Percentiles rank a stretch among this genome's conserved stretches.
These are phyloP conservation scores for Priocnemis perturbator DNA, from an alignment of 2,888 invertebrate species.

Conservation along the genomic window DNA sequence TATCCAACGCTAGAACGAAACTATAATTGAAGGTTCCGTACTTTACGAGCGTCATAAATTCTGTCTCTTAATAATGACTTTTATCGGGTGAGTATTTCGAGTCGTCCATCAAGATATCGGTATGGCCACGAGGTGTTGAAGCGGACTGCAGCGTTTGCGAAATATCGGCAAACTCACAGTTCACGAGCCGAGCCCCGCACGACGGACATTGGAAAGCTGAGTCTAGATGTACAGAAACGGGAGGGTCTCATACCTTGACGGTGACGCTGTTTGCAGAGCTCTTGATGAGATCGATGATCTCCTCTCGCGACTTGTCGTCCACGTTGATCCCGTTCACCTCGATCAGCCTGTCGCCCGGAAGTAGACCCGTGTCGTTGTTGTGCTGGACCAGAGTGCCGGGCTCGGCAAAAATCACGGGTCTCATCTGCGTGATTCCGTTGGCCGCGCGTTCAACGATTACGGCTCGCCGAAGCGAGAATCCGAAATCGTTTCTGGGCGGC, in stretches of 20 bases:
- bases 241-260: conserved; percentile 82
- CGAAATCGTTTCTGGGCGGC: conserved; percentile 92
- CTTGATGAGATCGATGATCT: conserved; percentile 95
- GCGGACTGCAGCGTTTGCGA: too few relatives aligned
- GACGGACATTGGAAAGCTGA: too few relatives aligned
- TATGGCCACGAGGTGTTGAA: too few relatives aligned
- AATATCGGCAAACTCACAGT: too few relatives aligned
- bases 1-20: too few relatives aligned
- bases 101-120: too few relatives aligned
- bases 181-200: too few relatives aligned
- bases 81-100: too few relatives aligned
- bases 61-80: too few relatives aligned
- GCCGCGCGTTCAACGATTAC: conserved; percentile 85
- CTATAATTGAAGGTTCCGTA: too few relatives aligned
- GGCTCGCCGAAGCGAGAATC: conserved; percentile 93
- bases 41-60: too few relatives aligned
- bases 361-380: conserved; percentile 84
- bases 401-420: conserved; percentile 92
- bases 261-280: conserved; percentile 88
- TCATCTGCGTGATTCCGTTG: conserved; percentile 78
- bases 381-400: conserved; percentile 85
- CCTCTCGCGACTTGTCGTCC: conserved; percentile 90
- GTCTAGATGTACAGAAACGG: too few relatives aligned
- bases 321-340: conserved; percentile 93
- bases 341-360: conserved; percentile 95